A percentile compares a stretch with the other conserved stretches of the same genome.
Conservation (phyloP, 53 echinoderm and acorn worm species). For the Henricia sp. region DNA sequence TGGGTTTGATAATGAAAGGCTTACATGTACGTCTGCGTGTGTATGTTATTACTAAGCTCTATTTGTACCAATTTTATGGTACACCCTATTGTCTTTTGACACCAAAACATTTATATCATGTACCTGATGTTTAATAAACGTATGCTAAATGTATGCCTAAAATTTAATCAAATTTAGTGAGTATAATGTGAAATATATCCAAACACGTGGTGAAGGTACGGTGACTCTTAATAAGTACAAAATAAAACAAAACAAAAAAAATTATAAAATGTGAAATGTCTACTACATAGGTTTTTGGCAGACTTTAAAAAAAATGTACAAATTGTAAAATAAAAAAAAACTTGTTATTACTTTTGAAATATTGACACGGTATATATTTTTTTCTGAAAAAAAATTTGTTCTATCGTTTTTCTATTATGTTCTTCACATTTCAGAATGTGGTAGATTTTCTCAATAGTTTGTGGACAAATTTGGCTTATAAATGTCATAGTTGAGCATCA, state of each 20-base stretch:
- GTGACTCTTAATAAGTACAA: constrained; percentile 24
- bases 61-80: background rate
- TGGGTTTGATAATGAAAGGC: background rate
- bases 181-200: constrained; percentile 41
- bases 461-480: no score
- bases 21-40: background rate
- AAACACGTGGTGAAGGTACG: constrained; percentile 49
- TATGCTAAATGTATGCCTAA: constrained; percentile 29
- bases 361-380: constrained; percentile 56
- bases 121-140: constrained; percentile 51
- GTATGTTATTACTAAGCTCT: background rate
- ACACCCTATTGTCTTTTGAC: constrained; percentile 40
- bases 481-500: background rate
- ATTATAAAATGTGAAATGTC: constrained; percentile 32
- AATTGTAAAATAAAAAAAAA: constrained; percentile 53
- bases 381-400: constrained; percentile 40
- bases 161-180: constrained; percentile 21
- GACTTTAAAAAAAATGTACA: constrained; percentile 51
- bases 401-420: constrained; percentile 27
- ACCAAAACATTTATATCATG: constrained; percentile 44
- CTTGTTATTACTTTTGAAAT: constrained; percentile 49
- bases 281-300: constrained; percentile 38
- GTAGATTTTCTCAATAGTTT: background rate
- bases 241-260: constrained; percentile 32
- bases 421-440: constrained; percentile 17